phyloP scores from a whole-genome alignment of 2,888 invertebrate genomes.

The Scaptomyza flava region DNA sequence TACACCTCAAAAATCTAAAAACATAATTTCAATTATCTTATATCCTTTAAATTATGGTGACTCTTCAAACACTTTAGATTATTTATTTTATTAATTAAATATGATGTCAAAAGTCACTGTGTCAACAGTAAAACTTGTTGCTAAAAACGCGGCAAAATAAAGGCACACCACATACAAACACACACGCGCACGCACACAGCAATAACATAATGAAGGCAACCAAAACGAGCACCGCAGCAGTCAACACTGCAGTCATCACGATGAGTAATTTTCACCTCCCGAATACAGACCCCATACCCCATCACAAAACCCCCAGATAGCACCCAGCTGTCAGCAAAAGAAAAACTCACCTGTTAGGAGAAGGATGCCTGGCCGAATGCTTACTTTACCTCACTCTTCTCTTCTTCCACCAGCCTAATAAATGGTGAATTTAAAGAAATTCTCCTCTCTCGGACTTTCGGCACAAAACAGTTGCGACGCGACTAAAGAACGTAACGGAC shows the following conservation, averaged over 20 bases:
- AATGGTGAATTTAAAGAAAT: conserved; percentile 61
- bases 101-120: conserved; percentile 22
- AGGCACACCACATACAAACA: background rate
- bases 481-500: conserved; percentile 69
- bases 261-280: conserved; percentile 64
- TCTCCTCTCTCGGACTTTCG: conserved; percentile 26
- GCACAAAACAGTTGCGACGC: conserved; percentile 67
- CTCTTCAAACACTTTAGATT: too few relatives aligned
- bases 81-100: background rate
- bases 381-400: conserved; percentile 2
- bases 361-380: conserved; percentile 57
- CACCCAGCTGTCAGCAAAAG: conserved; percentile 32
- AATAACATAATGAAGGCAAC: conserved; percentile 20
- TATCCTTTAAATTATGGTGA: too few relatives aligned
- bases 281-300: conserved; percentile 6
- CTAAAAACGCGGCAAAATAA: conserved; percentile 70
- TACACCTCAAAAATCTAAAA: too few relatives aligned
- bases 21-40: too few relatives aligned
- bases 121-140: conserved; percentile 61
- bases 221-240: conserved; percentile 66
- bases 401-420: conserved; percentile 20
- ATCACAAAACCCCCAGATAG: conserved; percentile 3
- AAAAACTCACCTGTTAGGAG: conserved; percentile 73
- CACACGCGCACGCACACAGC: background rate
- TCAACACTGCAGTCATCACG: conserved; percentile 73